phyloP scores from a whole-genome alignment of 2,797 vertebrate species.

The Onychomys leucogaster region DNA sequence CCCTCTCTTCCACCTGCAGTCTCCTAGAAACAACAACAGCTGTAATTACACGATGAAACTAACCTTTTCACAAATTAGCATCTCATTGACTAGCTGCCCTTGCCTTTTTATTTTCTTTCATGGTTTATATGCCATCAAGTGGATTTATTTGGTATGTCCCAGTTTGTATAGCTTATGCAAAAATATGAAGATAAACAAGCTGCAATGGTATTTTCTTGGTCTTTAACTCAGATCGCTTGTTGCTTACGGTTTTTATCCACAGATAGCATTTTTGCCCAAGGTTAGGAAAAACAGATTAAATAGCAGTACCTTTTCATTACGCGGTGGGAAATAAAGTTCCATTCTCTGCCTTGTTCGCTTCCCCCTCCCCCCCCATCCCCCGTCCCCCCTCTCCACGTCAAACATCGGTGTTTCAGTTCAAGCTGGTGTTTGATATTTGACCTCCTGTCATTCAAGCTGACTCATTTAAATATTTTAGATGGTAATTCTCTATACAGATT shows the following conservation, averaged over 20 bases:
- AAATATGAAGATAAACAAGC: background rate
- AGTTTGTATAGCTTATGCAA: conserved; percentile 11
- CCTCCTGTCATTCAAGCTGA: background rate
- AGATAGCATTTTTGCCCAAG: background rate
- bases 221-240: background rate
- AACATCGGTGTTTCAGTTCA: background rate
- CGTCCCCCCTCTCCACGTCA: too few relatives aligned
- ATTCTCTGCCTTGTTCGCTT: background rate
- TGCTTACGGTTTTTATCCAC: background rate
- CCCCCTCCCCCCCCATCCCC: too few relatives aligned
- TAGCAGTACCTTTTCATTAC: background rate
- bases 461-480: background rate
- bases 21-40: background rate
- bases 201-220: background rate
- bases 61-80: background rate
- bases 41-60: background rate
- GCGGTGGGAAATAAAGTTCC: background rate
- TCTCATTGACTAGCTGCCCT: background rate
- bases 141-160: background rate
- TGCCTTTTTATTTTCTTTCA: background rate
- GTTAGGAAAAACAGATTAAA: background rate
- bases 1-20: too few relatives aligned
- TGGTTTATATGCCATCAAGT: background rate
- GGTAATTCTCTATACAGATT: background rate
- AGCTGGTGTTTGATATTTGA: background rate